Percentiles rank a stretch among this genome's conserved stretches.
phyloP scores from a whole-genome alignment of 1,140 invertebrate genomes.

The Plectrocnemia conspersa region DNA sequence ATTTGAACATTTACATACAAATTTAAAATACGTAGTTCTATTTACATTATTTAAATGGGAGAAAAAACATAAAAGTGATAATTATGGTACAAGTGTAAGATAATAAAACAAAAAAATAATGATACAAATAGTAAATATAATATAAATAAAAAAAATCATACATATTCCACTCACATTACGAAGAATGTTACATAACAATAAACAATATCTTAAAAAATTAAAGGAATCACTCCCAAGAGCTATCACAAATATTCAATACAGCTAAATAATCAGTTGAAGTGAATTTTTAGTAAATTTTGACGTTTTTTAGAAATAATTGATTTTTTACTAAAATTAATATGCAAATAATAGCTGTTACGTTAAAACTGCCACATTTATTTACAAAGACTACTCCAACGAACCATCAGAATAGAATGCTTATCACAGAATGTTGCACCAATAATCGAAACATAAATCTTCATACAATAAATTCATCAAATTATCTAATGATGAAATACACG shows the following conservation, averaged over 20 bases:
- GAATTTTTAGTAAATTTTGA: not conserved
- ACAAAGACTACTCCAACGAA: conserved; percentile 13
- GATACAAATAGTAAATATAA: not conserved
- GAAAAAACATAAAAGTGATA: no score
- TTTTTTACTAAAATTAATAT: not conserved
- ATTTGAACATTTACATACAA: conserved; percentile 1
- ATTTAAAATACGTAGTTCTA: conserved; percentile 7
- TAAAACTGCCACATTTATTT: not conserved
- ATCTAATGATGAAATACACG: no score
- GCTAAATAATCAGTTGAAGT: not conserved
- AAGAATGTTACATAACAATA: not conserved
- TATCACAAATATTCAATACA: conserved; percentile 25
- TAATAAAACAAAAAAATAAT: not conserved
- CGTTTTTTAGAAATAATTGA: not conserved
- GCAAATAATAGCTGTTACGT: not conserved
- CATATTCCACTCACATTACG: not conserved
- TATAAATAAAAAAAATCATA: not conserved
- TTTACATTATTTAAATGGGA: no score
- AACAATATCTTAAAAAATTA: not conserved
- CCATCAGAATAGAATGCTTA: conserved; percentile 32
- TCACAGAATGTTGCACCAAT: conserved; percentile 31
- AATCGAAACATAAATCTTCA: not conserved
- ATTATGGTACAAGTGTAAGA: not conserved
- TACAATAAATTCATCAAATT: no score
- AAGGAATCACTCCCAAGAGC: conserved; percentile 31